Conservation (phyloP, 2,113 vertebrate species). For the Probosciger aterrimus region DNA sequence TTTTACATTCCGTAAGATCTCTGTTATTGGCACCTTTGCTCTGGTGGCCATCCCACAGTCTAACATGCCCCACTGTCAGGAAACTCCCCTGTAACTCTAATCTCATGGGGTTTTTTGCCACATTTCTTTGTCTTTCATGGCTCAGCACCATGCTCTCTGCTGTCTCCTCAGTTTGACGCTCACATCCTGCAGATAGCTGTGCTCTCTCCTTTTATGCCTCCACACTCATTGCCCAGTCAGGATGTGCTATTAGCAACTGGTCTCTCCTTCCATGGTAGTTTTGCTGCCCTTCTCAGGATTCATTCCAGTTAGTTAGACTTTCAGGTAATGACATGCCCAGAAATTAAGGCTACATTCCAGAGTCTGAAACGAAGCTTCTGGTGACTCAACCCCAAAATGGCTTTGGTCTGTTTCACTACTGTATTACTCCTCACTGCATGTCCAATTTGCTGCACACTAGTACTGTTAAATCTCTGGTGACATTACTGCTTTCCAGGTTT, state of each 20-base stretch:
- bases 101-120: neutral
- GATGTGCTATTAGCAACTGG: neutral
- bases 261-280: neutral
- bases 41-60: neutral
- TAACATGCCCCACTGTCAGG: neutral
- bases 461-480: conserved; percentile 55
- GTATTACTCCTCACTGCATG: neutral
- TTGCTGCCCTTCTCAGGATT: conserved; percentile 11
- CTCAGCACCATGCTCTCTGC: neutral
- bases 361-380: neutral
- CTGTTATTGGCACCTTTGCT: neutral
- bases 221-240: rapidly evolving
- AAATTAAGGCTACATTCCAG: conserved; percentile 52
- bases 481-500: conserved; percentile 48
- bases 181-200: neutral
- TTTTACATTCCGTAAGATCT: neutral
- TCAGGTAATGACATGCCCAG: conserved; percentile 44
- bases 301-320: neutral
- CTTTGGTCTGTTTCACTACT: conserved; percentile 33
- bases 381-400: neutral
- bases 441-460: conserved; percentile 35
- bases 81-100: neutral
- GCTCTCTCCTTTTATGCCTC: neutral
- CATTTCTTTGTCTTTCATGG: neutral
- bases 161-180: neutral